Percentiles rank a stretch among this genome's conserved stretches.
Conservation (phyloP, 2,888 invertebrate species). For the Plagiodera versicolora region DNA sequence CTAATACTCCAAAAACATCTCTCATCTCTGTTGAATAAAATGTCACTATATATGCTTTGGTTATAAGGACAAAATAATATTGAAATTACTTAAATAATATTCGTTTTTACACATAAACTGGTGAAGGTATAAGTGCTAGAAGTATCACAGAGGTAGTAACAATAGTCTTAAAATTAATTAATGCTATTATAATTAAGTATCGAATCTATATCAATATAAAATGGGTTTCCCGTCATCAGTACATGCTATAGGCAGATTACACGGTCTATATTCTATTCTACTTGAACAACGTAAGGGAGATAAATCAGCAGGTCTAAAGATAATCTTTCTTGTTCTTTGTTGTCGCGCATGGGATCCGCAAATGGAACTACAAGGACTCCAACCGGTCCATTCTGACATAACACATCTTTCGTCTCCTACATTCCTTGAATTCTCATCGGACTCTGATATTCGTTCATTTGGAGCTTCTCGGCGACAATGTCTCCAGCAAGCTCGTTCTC, state of each 20-base stretch:
- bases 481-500: constrained; percentile 47
- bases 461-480: constrained; percentile 10
- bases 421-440: background rate
- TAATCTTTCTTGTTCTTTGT: constrained; percentile 58
- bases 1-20: too few species aligned
- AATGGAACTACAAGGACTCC: constrained; percentile 66
- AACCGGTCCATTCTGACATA: constrained; percentile 56
- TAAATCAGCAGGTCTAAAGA: constrained; percentile 47
- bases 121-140: too few species aligned
- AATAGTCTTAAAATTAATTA: too few species aligned
- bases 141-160: too few species aligned
- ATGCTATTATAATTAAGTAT: too few species aligned
- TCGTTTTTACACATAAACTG: too few species aligned
- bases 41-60: too few species aligned
- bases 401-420: constrained; percentile 44
- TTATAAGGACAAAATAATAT: too few species aligned
- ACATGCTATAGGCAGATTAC: constrained; percentile 43
- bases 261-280: constrained; percentile 50
- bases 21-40: too few species aligned
- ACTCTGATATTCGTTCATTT: constrained; percentile 36
- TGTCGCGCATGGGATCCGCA: constrained; percentile 63
- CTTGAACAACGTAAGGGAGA: constrained; percentile 44
- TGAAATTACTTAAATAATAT: too few species aligned
- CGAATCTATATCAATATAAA: background rate
- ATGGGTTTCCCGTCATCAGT: constrained; percentile 34